Base-by-base conservation (phyloP, 1,140 invertebrate species). In the Monochamus saltuarius region DNA sequence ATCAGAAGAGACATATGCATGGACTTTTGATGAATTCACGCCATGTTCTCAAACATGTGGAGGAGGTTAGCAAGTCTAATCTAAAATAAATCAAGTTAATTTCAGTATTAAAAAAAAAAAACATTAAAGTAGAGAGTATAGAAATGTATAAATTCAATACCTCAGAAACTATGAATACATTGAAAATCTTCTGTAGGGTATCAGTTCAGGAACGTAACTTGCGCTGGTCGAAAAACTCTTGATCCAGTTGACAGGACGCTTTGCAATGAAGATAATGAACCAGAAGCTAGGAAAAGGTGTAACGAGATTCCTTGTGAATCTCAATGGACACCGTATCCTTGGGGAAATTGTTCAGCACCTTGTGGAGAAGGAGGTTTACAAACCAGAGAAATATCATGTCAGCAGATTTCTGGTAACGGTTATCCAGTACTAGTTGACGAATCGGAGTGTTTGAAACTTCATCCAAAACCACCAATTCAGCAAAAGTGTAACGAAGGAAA, bases 21-120 rank as follows among this genome's bases (percentile, higher is more conserved):
- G 93, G 92, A 83, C 86, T 6, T 84, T 83, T 68, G 89, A 87
- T 37, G 85, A 89, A 58, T 98, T 90, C 77, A 85, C 87, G 4
- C 79, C 84, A 0, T 98, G 95, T 76, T 89, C 85, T 57, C 83
- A 83, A 2, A 83, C 86, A 7, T 98, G 95, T 75, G 95, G 95
- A 14, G 90, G 90, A 82, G 95, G 94, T 89, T 78, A 78, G 61
- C 66, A 35, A 40, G 11, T 59, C 4, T 13, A 7, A 13, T n/a
- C 13, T 52, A 47, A 13, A 22, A 7, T 34, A n/a, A 50, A 19
- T 13, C n/a, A 34, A 14, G 17, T n/a, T 56, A 19, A n/a, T 49
- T 35, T 17, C 38, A 37, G 10, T n/a, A 7, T 50, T 36, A n/a
- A n/a, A 3, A 29, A 51, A 59, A 35, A 42, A 16, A 52, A 11